These are phyloP conservation scores for Threskiornis aethiopicus DNA, from an alignment of 2,797 vertebrate species.

Conservation along the genomic window DNA sequence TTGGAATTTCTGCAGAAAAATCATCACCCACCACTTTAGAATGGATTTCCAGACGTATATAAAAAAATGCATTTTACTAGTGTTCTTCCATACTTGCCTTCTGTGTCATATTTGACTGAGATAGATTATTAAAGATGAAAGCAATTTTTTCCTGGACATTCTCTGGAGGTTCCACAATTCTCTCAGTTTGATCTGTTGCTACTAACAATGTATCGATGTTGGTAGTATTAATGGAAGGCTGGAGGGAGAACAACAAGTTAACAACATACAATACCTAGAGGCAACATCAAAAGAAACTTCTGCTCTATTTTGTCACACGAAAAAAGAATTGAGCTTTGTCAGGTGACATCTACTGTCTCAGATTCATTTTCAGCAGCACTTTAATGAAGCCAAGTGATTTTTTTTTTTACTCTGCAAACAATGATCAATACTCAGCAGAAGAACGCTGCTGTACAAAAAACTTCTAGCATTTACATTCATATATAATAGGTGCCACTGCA, in stretches of 20 bases:
- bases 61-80: not conserved
- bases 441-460: not conserved
- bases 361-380: not conserved
- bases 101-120: slow-evolving; percentile 99
- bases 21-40: not conserved
- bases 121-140: slow-evolving; percentile 99
- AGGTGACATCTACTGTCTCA: not conserved
- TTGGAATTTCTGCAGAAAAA: not conserved
- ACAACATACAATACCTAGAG: not conserved
- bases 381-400: not conserved
- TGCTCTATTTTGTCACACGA: not conserved
- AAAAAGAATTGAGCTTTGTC: not conserved
- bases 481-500: not conserved
- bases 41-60: not conserved
- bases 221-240: slow-evolving; percentile 99
- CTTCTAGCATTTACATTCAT: not conserved
- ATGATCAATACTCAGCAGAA: not conserved
- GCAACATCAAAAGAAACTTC: not conserved
- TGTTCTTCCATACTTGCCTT: slow-evolving; percentile 82
- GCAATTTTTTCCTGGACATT: slow-evolving; percentile 99
- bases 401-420: not conserved
- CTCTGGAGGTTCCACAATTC: slow-evolving; percentile 97
- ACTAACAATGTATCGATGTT: slow-evolving; percentile 98
- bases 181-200: slow-evolving; percentile 96
- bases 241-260: slow-evolving; percentile 24